Conservation (phyloP, 1,140 invertebrate genomes). For the Cotesia vestalis region DNA sequence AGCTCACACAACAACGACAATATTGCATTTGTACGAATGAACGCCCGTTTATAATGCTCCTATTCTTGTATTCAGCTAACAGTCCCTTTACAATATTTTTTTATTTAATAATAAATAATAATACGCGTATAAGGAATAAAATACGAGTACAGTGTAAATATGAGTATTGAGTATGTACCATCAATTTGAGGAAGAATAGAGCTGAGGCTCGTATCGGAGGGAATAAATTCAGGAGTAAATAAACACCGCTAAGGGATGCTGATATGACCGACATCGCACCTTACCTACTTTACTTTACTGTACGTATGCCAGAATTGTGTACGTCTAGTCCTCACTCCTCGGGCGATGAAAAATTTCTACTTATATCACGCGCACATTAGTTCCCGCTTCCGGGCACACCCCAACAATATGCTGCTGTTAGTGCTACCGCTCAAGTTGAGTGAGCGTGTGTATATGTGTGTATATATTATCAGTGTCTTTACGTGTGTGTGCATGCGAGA, state of each 20-base stretch:
- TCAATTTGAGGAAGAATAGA: not conserved
- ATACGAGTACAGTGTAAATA: too few relatives aligned
- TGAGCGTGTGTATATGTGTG: too few relatives aligned
- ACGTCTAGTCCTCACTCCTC: not conserved
- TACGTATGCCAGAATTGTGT: not conserved
- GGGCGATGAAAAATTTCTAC: slow-evolving; percentile 3
- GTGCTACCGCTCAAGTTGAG: not conserved
- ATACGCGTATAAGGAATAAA: too few relatives aligned
- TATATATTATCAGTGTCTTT: too few relatives aligned
- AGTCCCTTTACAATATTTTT: too few relatives aligned
- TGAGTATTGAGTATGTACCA: too few relatives aligned
- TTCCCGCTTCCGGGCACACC: slow-evolving; percentile 24
- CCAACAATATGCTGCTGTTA: slow-evolving; percentile 3
- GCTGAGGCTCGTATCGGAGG: slow-evolving; percentile 18
- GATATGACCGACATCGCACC: not conserved
- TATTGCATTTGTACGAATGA: slow-evolving; percentile 61
- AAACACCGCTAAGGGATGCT: not conserved
- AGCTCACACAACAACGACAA: slow-evolving; percentile 36
- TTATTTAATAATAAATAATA: too few relatives aligned
- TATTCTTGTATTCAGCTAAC: not conserved
- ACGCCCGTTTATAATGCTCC: slow-evolving; percentile 56
- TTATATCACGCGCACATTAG: slow-evolving; percentile 25
- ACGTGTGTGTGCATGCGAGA: not conserved
- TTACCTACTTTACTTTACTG: not conserved
- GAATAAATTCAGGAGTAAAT: slow-evolving; percentile 42